Conservation (phyloP, 2,113 vertebrate species). For the Channa maculata region DNA sequence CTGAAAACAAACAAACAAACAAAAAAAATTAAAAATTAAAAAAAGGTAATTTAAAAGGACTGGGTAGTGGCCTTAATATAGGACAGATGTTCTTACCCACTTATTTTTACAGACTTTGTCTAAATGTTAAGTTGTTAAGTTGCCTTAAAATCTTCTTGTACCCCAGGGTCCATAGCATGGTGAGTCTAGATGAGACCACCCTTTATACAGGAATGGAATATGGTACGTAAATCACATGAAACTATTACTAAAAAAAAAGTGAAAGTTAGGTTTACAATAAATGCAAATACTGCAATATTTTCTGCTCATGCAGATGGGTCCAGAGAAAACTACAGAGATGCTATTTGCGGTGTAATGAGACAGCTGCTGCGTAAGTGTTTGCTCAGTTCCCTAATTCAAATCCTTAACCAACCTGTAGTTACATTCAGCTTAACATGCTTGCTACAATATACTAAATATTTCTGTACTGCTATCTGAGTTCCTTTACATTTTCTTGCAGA, state of each 20-base stretch:
- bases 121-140: not conserved
- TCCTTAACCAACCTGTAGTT: not conserved
- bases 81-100: not conserved
- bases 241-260: not conserved
- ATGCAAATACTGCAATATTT: constrained; percentile 4
- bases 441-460: not conserved
- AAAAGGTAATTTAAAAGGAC: too few species aligned
- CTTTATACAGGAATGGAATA: constrained; percentile 92
- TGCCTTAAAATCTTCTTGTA: not conserved
- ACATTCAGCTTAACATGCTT: not conserved
- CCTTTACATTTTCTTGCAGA: constrained; percentile 72
- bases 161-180: constrained; percentile 91
- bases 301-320: constrained; percentile 82
- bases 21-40: too few species aligned
- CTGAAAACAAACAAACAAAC: too few species aligned
- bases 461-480: constrained; percentile 7
- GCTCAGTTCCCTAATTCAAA: not conserved
- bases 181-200: constrained; percentile 92
- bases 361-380: constrained; percentile 91
- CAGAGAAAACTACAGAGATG: constrained; percentile 93
- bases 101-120: too few species aligned
- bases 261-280: not conserved
- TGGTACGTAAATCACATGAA: constrained; percentile 80
- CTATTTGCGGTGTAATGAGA: constrained; percentile 89
- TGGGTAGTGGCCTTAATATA: not conserved